These are phyloP conservation scores for Archilochus colubris DNA, from an alignment of 2,113 vertebrate genomes.

Conservation along the genomic window DNA sequence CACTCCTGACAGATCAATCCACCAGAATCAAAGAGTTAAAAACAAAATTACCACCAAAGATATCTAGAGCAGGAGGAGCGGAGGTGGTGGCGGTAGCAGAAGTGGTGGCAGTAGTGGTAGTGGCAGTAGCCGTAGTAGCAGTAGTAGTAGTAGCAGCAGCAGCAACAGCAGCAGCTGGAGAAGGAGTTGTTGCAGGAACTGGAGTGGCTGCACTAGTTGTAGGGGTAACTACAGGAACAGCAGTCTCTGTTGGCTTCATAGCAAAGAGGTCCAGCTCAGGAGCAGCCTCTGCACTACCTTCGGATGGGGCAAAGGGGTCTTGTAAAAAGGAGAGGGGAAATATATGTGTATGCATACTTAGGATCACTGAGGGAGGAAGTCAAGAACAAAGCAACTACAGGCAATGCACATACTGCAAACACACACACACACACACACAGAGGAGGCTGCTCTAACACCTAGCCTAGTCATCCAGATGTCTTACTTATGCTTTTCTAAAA, in stretches of 20 bases:
- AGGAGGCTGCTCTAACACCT: neutral
- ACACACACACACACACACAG: neutral
- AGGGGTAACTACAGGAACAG: conserved; percentile 86
- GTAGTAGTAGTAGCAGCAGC: conserved; percentile 73
- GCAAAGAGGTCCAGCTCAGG: conserved; percentile 98
- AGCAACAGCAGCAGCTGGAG: conserved; percentile 80
- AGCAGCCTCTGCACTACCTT: conserved; percentile 93
- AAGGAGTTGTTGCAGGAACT: conserved; percentile 84
- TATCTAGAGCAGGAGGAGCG: conserved; percentile 92
- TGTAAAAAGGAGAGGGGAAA: conserved; percentile 82
- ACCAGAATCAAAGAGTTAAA: conserved; percentile 67
- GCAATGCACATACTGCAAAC: conserved; percentile 59
- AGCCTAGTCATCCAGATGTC: neutral
- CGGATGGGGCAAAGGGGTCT: conserved; percentile 98
- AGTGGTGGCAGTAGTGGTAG: conserved; percentile 71
- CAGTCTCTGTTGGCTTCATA: conserved; percentile 92
- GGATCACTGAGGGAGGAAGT: conserved; percentile 80
- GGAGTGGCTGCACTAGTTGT: conserved; percentile 84
- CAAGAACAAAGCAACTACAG: conserved; percentile 59
- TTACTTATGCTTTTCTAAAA: conserved; percentile 51
- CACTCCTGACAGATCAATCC: conserved; percentile 54
- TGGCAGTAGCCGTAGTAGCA: conserved; percentile 66
- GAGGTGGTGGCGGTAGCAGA: conserved; percentile 77
- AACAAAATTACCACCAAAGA: conserved; percentile 97
- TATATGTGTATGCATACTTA: conserved; percentile 69